Percentiles rank a stretch among this genome's conserved stretches.
Evolutionary conservation across 2,113 vertebrate species (phyloP).

Genomic region (Larimichthys crocea): DNA sequence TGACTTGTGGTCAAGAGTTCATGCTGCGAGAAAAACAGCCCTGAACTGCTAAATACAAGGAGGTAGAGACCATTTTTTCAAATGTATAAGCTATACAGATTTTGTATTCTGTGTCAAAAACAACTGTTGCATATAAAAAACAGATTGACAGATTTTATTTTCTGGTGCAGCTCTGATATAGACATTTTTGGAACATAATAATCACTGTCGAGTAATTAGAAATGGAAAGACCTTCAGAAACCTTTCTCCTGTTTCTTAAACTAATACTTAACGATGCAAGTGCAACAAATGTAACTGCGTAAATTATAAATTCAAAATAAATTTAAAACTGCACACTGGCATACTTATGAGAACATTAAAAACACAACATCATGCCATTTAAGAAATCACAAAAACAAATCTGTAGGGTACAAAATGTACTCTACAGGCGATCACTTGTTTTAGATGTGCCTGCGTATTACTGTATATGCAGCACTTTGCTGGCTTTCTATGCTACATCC

Average conservation of each 20-base stretch:
- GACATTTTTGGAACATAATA: conserved; percentile 12
- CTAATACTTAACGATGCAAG: not conserved
- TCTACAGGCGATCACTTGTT: not conserved
- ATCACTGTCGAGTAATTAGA: conserved; percentile 16
- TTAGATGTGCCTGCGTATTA: not conserved
- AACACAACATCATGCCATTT: not conserved
- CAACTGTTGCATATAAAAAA: conserved; percentile 27
- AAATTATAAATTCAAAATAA: not conserved
- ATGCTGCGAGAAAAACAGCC: not conserved
- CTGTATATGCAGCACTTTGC: not conserved
- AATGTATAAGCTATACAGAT: conserved; percentile 1
- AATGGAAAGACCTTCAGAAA: not conserved
- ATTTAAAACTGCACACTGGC: not conserved
- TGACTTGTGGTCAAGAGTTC: not conserved
- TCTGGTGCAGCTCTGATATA: conserved; percentile 1
- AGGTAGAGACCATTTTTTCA: not conserved
- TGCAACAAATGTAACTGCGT: not conserved
- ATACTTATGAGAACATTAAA: no score
- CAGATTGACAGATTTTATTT: conserved; percentile 18
- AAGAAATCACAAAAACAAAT: not conserved
- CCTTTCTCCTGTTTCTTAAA: conserved; percentile 11
- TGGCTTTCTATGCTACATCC: not conserved
- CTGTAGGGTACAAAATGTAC: no score
- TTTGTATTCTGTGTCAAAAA: conserved; percentile 7
- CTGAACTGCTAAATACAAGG: not conserved